These are phyloP conservation scores for Ennomos erosarius DNA, from an alignment of 2,888 invertebrate species.

Conservation along the genomic window DNA sequence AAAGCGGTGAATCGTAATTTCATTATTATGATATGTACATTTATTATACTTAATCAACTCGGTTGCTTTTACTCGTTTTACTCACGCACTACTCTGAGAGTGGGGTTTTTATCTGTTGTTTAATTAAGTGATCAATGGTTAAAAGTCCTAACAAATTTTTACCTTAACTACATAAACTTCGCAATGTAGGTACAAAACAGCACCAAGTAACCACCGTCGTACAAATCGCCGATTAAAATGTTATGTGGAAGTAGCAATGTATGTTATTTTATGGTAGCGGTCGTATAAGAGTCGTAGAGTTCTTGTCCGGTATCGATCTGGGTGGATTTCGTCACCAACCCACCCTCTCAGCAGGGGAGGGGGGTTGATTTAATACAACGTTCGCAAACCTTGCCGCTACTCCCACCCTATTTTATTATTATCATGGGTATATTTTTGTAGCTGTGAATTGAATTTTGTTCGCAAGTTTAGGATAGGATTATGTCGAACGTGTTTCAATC, in stretches of 20 bases:
- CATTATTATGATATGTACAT: no score
- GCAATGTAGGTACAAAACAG: no score
- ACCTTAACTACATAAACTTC: no score
- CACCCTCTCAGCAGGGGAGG: conserved; percentile 27
- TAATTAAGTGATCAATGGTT: no score
- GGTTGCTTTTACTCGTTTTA: no score
- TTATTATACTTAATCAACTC: no score
- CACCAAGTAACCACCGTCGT: conserved; percentile 6
- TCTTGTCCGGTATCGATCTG: conserved; percentile 57
- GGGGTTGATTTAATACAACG: conserved; percentile 27
- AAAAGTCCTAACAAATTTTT: no score
- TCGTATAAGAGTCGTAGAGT: conserved; percentile 22
- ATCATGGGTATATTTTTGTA: conserved; percentile 27
- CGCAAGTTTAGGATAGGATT: conserved; percentile 13
- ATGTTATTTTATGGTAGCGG: conserved; percentile 5
- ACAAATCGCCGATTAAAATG: conserved; percentile 1
- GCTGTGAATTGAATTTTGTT: conserved; percentile 21
- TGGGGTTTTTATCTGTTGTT: no score
- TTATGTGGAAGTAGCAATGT: conserved; percentile 22
- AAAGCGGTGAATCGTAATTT: no score
- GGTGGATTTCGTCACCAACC: conserved; percentile 50
- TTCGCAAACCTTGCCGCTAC: conserved; percentile 1
- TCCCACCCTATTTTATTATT: conserved; percentile 33
- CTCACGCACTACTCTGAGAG: no score
- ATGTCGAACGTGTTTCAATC: background rate